Evolutionary conservation across 2,113 vertebrate species (phyloP), one percentile per base, ranked within the genome.

Genomic region (Cranoglanis bouderius): DNA sequence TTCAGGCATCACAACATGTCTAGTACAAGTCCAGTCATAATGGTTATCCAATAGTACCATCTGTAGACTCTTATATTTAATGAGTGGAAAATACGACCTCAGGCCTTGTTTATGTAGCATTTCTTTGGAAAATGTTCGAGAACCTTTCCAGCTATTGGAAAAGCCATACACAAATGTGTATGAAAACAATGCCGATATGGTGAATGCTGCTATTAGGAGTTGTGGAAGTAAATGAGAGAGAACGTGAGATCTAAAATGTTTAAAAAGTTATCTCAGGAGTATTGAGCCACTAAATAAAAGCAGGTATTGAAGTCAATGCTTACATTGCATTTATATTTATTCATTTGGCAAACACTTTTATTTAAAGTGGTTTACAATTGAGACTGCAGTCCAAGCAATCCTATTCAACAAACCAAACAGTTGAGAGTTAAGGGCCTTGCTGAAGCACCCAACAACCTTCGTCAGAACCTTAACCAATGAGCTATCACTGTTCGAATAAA

Each of bases 81-180:
- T 85, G 84, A 77, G 72, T 91, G 91, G 87, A 91, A 93, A 93
- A 88, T 85, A 82, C 65, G 92, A 88, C 89, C 82, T 51, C 49
- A 65, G 84, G 89, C 85, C 65, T 89, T 92, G 81, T 90, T 93
- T 88, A 89, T 78, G 85, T 86, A 88, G 87, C 83, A 3, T 49
- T 92, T 43, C 82, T 13, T 89, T 91, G 88, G 90, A 92, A 94
- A 93, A 63, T 92, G 88, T 93, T 93, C 77, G 59, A 86, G 65
- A 85, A 82, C 40, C 90, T 81, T 90, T 70, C 40, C 32, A 89
- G 91, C 89, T 6, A 83, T 46, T 92, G 89, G 92, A 92, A 91
- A 90, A 91, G 78, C 87, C 74, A 91, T 87, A 81, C 26, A 75
- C 38, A 9, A 75, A 13, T 13, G 40, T 3, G 3, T 26, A 46